A percentile compares a stretch with the other conserved stretches of the same genome.
Conservation (phyloP, 2,888 invertebrate species). For the Drosophila flavopinicola region DNA sequence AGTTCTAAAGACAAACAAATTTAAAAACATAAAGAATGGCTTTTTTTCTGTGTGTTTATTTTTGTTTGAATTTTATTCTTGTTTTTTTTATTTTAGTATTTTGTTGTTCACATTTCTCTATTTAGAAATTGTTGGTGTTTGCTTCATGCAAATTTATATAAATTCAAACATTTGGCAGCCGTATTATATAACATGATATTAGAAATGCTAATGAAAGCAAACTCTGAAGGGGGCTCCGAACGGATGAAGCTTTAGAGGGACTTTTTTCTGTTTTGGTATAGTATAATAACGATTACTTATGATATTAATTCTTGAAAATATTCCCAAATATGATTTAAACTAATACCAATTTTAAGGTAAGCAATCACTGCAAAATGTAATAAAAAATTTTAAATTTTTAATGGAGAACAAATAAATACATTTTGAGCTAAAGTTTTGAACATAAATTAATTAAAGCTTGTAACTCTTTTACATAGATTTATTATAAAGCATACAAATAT, state of each 20-base stretch:
- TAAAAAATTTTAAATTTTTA: too few species aligned
- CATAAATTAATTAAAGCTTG: conserved; percentile 13
- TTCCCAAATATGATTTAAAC: too few species aligned
- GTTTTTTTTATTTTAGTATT: neutral
- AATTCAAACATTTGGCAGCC: conserved; percentile 25
- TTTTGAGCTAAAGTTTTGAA: neutral
- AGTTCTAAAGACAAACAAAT: conserved; percentile 48
- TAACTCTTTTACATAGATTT: conserved; percentile 6
- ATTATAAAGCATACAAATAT: neutral
- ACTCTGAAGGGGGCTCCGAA: neutral
- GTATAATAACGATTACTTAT: neutral
- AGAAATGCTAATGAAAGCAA: conserved; percentile 28
- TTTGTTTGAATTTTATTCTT: conserved; percentile 4
- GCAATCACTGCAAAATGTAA: too few species aligned
- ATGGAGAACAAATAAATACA: neutral
- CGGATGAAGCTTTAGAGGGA: neutral
- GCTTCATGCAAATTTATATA: conserved; percentile 27
- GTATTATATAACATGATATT: conserved; percentile 24
- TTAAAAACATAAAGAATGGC: conserved; percentile 10
- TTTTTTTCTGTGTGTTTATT: conserved; percentile 6
- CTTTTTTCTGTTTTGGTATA: neutral
- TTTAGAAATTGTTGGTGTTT: conserved; percentile 13
- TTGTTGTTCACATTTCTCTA: conserved; percentile 31
- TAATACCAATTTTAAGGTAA: too few species aligned
- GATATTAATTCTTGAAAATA: neutral